Evolutionary conservation across 2,797 vertebrate species (phyloP).

Genomic region (Paedocypris micromegethes): DNA sequence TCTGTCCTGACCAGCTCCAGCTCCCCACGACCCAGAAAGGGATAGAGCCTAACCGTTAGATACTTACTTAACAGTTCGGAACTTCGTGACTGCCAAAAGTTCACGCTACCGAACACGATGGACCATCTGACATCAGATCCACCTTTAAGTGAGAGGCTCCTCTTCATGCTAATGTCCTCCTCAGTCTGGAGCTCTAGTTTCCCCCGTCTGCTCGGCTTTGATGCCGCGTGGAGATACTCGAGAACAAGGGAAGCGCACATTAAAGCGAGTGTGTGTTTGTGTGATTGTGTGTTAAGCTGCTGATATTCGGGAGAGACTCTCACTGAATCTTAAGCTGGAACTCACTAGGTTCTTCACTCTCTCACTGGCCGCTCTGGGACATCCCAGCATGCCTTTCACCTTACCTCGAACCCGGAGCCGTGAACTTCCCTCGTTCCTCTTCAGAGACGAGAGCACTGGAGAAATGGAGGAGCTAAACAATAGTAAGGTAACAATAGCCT

Average conservation of each 20-base stretch:
- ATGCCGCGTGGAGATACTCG: conserved; percentile 22
- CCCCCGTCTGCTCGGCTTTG: conserved; percentile 22
- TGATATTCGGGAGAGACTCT: conserved; percentile 18
- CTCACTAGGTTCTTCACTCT: conserved; percentile 31
- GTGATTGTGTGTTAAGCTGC: conserved; percentile 7
- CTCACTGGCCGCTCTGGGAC: conserved; percentile 33
- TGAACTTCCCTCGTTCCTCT: conserved; percentile 23
- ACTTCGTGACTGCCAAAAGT: background rate
- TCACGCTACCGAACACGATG: background rate
- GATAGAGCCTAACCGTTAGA: too few species aligned
- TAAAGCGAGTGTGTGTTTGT: conserved; percentile 16
- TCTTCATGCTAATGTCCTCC: conserved; percentile 15
- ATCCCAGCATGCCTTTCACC: conserved; percentile 43
- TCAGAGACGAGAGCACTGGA: conserved; percentile 12
- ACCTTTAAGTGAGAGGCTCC: background rate
- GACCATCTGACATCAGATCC: too few species aligned
- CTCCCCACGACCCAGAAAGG: too few species aligned
- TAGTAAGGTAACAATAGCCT: conserved; percentile 60
- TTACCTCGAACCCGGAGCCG: conserved; percentile 53
- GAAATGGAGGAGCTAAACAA: conserved; percentile 37
- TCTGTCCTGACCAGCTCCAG: too few species aligned
- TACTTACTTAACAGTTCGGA: too few species aligned
- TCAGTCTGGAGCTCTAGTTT: conserved; percentile 24
- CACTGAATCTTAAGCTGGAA: conserved; percentile 19
- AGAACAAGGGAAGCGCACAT: conserved; percentile 17